Conservation (phyloP, 2,797 vertebrate species). For the Rhincodon typus region DNA sequence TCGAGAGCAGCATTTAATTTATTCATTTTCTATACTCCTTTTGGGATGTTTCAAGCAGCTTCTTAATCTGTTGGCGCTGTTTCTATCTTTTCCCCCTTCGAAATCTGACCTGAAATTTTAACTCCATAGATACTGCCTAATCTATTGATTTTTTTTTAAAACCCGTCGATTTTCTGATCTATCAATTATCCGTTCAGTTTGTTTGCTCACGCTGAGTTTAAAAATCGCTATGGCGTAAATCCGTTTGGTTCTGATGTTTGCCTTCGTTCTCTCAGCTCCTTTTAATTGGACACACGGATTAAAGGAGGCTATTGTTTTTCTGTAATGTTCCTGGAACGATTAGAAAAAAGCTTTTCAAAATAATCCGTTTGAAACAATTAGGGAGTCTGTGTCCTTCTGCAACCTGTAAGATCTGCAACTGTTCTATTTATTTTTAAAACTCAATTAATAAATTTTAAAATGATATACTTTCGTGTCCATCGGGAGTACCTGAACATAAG, state of each 20-base stretch:
- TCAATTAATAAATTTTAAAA: no score
- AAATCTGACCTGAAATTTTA: no score
- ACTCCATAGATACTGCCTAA: no score
- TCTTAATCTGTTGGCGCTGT: background rate
- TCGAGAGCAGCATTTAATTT: background rate
- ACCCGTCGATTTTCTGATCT: background rate
- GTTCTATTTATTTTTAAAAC: background rate
- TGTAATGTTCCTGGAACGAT: background rate
- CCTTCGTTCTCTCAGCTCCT: background rate
- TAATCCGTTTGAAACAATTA: background rate
- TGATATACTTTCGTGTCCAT: background rate
- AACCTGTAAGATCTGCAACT: background rate
- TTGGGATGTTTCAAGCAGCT: background rate
- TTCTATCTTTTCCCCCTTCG: background rate
- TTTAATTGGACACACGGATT: background rate
- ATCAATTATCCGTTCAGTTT: slow-evolving; percentile 1
- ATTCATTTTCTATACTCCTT: background rate
- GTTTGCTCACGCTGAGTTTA: background rate
- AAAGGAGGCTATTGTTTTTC: background rate
- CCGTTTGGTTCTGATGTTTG: background rate
- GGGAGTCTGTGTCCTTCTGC: background rate
- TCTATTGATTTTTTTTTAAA: background rate
- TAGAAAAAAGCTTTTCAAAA: background rate
- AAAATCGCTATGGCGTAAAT: slow-evolving; percentile 15
- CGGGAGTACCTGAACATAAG: background rate